Evolutionary conservation across 1,140 invertebrate species (phyloP).

Genomic region (Trialeurodes vaporariorum): DNA sequence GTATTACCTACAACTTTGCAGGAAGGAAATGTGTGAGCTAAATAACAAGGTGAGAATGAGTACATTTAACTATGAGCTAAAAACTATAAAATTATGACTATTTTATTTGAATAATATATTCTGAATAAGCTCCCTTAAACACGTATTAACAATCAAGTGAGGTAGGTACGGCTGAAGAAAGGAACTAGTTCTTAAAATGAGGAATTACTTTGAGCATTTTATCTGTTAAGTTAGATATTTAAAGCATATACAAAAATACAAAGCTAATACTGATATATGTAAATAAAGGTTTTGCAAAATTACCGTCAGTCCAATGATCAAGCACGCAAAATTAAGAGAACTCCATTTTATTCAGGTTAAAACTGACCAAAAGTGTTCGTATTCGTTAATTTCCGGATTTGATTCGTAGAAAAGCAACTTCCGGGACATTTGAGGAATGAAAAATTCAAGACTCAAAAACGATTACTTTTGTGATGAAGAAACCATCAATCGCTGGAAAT

Average conservation of each 20-base stretch:
- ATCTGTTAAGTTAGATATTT: neutral
- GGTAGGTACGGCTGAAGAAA: neutral
- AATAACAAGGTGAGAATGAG: neutral
- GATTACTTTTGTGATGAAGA: no score
- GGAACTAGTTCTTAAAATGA: neutral
- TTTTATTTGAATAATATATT: neutral
- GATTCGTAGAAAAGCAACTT: no score
- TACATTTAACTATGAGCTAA: neutral
- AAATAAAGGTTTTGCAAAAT: no score
- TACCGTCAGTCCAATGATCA: no score
- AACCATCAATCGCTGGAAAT: no score
- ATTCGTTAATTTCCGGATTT: no score
- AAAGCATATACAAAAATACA: conserved; percentile 1
- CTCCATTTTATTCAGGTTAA: no score
- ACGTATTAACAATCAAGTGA: neutral
- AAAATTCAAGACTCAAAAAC: no score
- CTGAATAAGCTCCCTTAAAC: neutral
- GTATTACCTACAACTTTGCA: neutral
- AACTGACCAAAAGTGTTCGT: no score
- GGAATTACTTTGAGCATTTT: neutral
- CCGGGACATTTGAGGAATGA: no score
- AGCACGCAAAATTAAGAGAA: no score
- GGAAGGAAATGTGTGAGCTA: neutral
- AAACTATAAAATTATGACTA: neutral
- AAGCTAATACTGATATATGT: neutral